Evolutionary conservation across 2,888 invertebrate species (phyloP), one percentile per base, ranked within the genome.

Genomic region (Drosophila prolongata): DNA sequence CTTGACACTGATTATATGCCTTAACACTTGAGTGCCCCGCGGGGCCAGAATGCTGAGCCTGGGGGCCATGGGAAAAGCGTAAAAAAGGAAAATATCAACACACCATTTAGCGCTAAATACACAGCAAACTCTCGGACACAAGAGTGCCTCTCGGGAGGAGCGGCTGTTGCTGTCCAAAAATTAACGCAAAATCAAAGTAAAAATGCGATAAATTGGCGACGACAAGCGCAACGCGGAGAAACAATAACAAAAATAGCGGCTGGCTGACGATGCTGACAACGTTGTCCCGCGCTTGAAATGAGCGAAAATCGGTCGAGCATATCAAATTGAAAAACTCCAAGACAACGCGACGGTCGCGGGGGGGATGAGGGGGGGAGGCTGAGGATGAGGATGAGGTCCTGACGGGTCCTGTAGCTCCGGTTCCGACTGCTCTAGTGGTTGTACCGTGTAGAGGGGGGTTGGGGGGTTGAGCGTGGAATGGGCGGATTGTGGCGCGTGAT

Each of bases 291-390:
- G 83, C 75, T 85, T 80, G 77, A 85, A 85, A 85, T 85, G 87
- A 87, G 87, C 78, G 85, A 87, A 87, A 87, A 84, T 88, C 87
- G 87, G 78, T 88, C 84, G 82, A 88, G 88, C 88, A 88, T 84
- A 84, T 84, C 87, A 87, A 88, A 87, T 87, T 88, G 80, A 86
- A 87, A 87, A 87, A 81, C 81, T 76, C 78, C 75, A 80, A 76
- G 85, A 76, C 80, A 77, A 80, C 80, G 76, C 59, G 40, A 35
- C 46, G 34, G 47, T 19, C 35, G 34, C 14, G 30, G 46, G 46
- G 30, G 47, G 47, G 30, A 11, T 47, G 38, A 3, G 5, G 38
- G 11, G 38, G 11, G 4, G 44, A 24, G n/a, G 9, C 14, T 1
- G n/a, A n/a, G 46, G 47, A 47, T 3, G 30, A 30, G 38, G 57